Base-by-base conservation (phyloP, 2,797 vertebrate genomes). In the Acanthopagrus latus region DNA sequence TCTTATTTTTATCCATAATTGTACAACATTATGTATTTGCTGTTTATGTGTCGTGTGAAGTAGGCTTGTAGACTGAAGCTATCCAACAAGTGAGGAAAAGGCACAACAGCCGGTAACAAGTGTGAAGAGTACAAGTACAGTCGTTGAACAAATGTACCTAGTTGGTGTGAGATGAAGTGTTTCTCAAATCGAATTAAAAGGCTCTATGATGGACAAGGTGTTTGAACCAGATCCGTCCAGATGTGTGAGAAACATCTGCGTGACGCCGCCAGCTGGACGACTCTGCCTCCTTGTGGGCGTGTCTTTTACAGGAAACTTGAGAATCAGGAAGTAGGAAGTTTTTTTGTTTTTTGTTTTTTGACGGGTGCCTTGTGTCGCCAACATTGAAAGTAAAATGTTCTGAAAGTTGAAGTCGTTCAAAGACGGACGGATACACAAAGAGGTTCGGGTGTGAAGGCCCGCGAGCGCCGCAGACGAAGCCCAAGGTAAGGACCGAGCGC, bases 301-400 rank as follows among this genome's bases (percentile, higher is more conserved):
- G 48, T 1, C 72, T 57, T 93, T 93, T 91, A 92, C 92, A 93
- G 94, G 94, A 95, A 95, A 85, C 50, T 60, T 70, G 76, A 88
- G 48, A 33, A 91, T 74, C 89, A 94, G 94, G 94, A 95, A 95
- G 93, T 93, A 72, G 33, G 73, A 55, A 38, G 64, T 64, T 77
- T 78, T 78, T 57, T n/a, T n/a, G n/a, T n/a, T n/a, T n/a, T n/a
- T n/a, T n/a, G n/a, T n/a, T n/a, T n/a, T 11, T 4, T 82, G 82
- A 74, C 8, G 38, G 38, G 38, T 73, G 71, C 81, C 57, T 86
- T 82, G 23, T 76, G 64, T 85, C 83, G 79, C 21, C 20, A 54
- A 66, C 85, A 55, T 4, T 18, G 48, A 33, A 18, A 33, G 4
- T 27, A 0, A 1, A 46, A 14, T 59, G 7, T 20, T 25, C 59